Evolutionary conservation across 2,797 vertebrate species (phyloP), one percentile per base, ranked within the genome.

Genomic region (Garrulus glandarius): DNA sequence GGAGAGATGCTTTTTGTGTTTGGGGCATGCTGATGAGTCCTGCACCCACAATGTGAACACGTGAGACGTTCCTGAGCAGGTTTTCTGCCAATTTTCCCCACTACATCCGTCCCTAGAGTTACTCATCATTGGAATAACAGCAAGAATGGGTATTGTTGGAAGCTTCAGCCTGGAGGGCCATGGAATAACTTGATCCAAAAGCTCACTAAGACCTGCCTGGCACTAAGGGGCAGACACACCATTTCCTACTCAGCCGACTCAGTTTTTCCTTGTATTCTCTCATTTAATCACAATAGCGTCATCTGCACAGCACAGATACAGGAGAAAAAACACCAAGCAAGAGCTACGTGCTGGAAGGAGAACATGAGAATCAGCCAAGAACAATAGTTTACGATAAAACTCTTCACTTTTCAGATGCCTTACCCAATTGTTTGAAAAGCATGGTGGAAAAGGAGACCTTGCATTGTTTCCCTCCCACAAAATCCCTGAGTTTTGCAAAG

Each of bases 181-280:
- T 17, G 59, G 87, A 82, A 80, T 37, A 44, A 39, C 29, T 49
- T 30, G 44, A 74, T 76, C 71, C 63, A 68, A 88, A 80, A 87
- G 32, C 65, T 87, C 56, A 22, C 21, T 37, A 36, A 84, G 43
- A 56, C 37, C 43, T 72, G 67, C 71, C 71, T 84, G 63, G 71
- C 37, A 68, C 2, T 19, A 24, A 94, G 61, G 41, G 52, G 49
- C 20, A 96, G 80, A 84, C 46, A 52, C 19, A 59, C 6, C 0
- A 65, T 69, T 86, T 95, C 74, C 55, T 59, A 37, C 37, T 81
- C 60, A 52, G 64, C 20, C 0, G 0, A 36, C 83, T 77, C 67
- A 84, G 37, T 56, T 94, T 88, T 92, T 67, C 81, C 84, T 92
- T 81, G 19, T 70, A 41, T 87, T 89, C 59, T 92, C 59, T 68